phyloP scores from a whole-genome alignment of 2,797 vertebrate species.

The Pseudopleuronectes americanus region DNA sequence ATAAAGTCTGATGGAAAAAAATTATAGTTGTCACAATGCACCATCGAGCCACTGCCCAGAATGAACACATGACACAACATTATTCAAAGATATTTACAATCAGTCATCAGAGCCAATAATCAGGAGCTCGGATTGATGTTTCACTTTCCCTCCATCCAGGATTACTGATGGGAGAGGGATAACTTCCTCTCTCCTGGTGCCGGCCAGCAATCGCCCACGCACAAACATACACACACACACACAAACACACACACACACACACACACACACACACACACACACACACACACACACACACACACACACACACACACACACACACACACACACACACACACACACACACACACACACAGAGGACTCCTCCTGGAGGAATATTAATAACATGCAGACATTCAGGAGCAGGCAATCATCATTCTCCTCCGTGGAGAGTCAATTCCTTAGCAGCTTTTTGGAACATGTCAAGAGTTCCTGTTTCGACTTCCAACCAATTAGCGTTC shows the following conservation, averaged over 20 bases:
- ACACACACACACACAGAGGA: conserved; percentile 4
- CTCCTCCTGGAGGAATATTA: conserved; percentile 46
- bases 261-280: neutral
- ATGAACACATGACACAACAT: neutral
- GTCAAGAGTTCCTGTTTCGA: conserved; percentile 71
- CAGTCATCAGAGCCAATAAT: conserved; percentile 11
- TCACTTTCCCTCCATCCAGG: conserved; percentile 32
- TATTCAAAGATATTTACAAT: neutral
- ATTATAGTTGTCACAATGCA: neutral
- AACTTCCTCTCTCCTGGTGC: conserved; percentile 52
- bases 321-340: conserved; percentile 1
- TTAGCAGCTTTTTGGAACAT: conserved; percentile 41
- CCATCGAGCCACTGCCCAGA: neutral
- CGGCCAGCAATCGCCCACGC: conserved; percentile 48
- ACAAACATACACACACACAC: no score
- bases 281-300: neutral
- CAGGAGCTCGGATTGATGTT: conserved; percentile 25
- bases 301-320: conserved; percentile 1
- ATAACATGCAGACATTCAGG: conserved; percentile 44
- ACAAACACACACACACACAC: no score
- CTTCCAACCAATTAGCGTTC: conserved; percentile 58
- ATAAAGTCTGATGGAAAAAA: no score
- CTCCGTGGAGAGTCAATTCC: conserved; percentile 10
- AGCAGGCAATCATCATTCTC: conserved; percentile 25
- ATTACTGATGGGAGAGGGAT: conserved; percentile 56